Evolutionary conservation across 2,113 vertebrate genomes (phyloP).

Genomic region (Hyperopisus bebe): DNA sequence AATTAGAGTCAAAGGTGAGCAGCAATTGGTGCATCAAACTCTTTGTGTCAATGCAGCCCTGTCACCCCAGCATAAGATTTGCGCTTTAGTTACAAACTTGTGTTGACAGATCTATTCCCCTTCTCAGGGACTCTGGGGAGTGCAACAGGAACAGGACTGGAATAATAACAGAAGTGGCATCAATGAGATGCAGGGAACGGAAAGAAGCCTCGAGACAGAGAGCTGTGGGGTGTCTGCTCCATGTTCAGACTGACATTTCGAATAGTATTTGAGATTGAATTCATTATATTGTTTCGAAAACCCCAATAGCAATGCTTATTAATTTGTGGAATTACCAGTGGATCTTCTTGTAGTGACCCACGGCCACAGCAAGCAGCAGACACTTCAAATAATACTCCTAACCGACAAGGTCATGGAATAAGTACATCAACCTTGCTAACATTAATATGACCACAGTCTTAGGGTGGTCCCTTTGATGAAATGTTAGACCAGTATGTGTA

Average conservation of each 20-base stretch:
- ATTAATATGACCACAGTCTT: neutral
- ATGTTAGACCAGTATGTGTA: neutral
- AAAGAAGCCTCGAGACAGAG: neutral
- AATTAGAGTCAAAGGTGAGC: neutral
- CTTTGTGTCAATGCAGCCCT: neutral
- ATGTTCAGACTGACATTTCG: neutral
- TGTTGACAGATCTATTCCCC: constrained; percentile 15
- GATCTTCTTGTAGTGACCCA: neutral
- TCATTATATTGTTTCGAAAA: neutral
- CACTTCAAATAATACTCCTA: neutral
- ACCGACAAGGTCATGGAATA: neutral
- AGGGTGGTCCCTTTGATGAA: neutral
- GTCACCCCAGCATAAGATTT: neutral
- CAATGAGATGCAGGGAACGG: neutral
- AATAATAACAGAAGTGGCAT: neutral
- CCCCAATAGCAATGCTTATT: neutral
- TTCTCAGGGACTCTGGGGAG: neutral
- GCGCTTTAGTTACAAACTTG: constrained; percentile 8
- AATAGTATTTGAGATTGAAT: neutral
- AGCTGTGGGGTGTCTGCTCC: neutral
- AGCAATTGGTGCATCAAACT: constrained; percentile 4
- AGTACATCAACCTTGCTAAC: neutral
- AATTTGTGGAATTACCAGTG: constrained; percentile 1
- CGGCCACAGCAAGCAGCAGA: neutral
- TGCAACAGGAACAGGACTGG: neutral